Conservation (phyloP, 2,113 vertebrate species). For the Heptranchias perlo region DNA sequence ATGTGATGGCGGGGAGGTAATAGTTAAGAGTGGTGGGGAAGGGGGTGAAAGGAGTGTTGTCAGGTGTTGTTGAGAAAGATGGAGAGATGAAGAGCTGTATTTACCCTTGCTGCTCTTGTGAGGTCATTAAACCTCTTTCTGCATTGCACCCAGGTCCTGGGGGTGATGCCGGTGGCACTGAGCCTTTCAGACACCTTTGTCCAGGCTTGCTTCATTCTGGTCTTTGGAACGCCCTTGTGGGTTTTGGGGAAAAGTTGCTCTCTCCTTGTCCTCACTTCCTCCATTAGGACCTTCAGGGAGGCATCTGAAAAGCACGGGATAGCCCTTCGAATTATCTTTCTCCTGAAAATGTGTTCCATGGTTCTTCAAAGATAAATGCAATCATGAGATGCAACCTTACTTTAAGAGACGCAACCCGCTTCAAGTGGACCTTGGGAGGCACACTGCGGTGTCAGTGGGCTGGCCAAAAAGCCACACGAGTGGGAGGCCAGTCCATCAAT, state of each 20-base stretch:
- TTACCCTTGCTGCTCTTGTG: no score
- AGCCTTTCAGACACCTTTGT: no score
- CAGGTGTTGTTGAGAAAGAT: no score
- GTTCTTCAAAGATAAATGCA: background rate
- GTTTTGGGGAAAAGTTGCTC: background rate
- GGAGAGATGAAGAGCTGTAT: no score
- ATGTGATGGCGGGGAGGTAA: no score
- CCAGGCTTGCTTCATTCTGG: background rate
- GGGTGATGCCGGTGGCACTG: no score
- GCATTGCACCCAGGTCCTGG: no score
- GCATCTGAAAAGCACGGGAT: background rate
- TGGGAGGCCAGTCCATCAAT: background rate
- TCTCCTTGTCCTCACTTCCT: background rate
- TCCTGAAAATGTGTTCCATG: background rate
- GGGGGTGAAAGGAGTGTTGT: no score
- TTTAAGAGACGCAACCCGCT: background rate
- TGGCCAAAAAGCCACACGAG: background rate
- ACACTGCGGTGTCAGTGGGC: background rate
- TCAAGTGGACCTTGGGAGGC: background rate
- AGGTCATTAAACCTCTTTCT: no score
- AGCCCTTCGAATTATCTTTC: background rate
- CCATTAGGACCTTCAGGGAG: background rate
- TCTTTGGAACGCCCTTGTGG: background rate
- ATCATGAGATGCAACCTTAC: background rate
- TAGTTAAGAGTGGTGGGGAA: no score